Base-by-base conservation (phyloP, 2,113 vertebrate species). In the Eublepharis macularius region DNA sequence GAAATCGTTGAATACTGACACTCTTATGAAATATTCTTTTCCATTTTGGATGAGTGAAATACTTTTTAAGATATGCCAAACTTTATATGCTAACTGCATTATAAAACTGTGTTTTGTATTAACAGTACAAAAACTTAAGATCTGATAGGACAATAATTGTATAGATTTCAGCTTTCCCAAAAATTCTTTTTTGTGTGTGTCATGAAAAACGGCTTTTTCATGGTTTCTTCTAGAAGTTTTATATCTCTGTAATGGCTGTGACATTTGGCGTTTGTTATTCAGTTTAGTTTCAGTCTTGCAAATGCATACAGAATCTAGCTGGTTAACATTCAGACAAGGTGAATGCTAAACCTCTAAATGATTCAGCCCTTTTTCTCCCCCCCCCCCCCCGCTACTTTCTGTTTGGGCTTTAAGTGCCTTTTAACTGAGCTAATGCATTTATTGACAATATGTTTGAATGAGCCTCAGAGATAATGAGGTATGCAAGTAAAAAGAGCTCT, bases 241-340 rank as follows among this genome's bases (percentile, higher is more conserved):
- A 63, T 26, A 63, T 63, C 60, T 63, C 60, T 63, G 60, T 9
- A 63, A 29, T 34, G 73, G 51, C 11, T n/a, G 8, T 36, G 47
- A 54, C 51, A 73, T 60, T 54, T 39, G 43, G 60, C 45, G 49
- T 81, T 69, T 82, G 36, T 70, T 85, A 80, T 89, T 79, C n/a
- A 16, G 11, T 72, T 83, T 82, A 51, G 24, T 65, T 83, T 87
- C 32, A 12, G 76, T 86, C 19, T 68, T 84, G 84, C 80, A 86
- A 32, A 84, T 90, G 81, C 41, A 13, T 47, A 12, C 73, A 47
- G 26, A 17, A 41, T 17, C 47, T 21, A 80, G 76, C 32, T 19
- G 8, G 65, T 39, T 39, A 73, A 89, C 6, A 87, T 92, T 81
- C n/a, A 84, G 80, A 85, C 81, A 49, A 6, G 1, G 1, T 77